A percentile compares a stretch with the other conserved stretches of the same genome.
Conservation (phyloP, 2,797 vertebrate species). For the Astyanax mexicanus region DNA sequence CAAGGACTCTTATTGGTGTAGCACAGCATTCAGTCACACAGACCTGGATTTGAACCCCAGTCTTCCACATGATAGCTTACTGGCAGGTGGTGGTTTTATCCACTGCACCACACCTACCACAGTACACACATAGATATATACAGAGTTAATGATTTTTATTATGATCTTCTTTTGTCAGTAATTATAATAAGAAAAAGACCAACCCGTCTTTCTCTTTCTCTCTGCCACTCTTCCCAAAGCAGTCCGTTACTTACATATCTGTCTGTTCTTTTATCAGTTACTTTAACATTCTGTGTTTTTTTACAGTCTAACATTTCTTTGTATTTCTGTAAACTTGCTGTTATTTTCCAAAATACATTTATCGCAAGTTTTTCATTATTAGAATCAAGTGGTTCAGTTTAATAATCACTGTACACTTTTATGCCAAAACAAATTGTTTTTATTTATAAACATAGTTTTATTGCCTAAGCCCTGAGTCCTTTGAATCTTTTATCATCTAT, state of each 20-base stretch:
- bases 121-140: too few species aligned
- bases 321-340: constrained; percentile 47
- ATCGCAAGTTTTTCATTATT: constrained; percentile 58
- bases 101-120: too few species aligned
- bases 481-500: background rate
- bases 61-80: too few species aligned
- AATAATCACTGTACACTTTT: constrained; percentile 64
- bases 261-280: constrained; percentile 51
- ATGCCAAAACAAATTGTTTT: constrained; percentile 65
- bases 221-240: constrained; percentile 40
- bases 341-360: constrained; percentile 53
- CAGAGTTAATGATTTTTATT: too few species aligned
- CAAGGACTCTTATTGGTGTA: too few species aligned
- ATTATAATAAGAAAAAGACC: background rate
- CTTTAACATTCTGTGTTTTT: constrained; percentile 54
- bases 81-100: too few species aligned
- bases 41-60: too few species aligned
- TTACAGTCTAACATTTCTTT: constrained; percentile 52
- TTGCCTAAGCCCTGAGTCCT: constrained; percentile 54
- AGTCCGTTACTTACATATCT: constrained; percentile 44
- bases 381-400: constrained; percentile 59
- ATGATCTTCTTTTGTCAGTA: too few species aligned
- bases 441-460: constrained; percentile 77
- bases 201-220: constrained; percentile 37
- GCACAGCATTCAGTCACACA: too few species aligned